Percentiles rank a stretch among this genome's conserved stretches.
These are phyloP conservation scores for Chionis minor DNA, from an alignment of 2,113 vertebrate genomes.

Conservation along the genomic window DNA sequence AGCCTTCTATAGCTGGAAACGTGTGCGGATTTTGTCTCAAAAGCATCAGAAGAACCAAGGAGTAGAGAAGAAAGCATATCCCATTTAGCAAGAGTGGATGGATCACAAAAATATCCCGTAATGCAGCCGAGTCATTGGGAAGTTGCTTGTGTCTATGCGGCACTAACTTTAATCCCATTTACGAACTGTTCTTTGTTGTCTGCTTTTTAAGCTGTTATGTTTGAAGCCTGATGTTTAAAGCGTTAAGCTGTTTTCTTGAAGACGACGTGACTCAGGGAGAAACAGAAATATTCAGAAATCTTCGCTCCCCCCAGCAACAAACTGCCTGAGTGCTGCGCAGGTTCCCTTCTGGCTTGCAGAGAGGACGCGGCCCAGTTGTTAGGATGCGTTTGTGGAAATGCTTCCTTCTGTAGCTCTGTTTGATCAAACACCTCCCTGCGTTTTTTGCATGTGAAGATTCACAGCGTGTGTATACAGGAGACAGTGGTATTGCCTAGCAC, in stretches of 20 bases:
- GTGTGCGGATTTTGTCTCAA: neutral
- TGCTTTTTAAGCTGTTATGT: neutral
- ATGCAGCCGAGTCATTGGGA: neutral
- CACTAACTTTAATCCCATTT: neutral
- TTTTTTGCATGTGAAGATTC: neutral
- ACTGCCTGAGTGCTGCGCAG: neutral
- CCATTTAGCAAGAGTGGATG: neutral
- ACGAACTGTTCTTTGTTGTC: neutral
- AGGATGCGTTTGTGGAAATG: neutral
- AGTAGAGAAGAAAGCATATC: neutral
- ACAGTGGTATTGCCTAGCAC: neutral
- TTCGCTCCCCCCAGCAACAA: neutral
- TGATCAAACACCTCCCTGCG: neutral
- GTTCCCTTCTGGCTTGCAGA: neutral
- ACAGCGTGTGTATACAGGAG: neutral
- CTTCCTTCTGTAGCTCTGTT: neutral
- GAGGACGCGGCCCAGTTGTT: accelerated
- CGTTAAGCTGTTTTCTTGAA: neutral
- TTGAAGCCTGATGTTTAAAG: neutral
- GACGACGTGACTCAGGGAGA: neutral
- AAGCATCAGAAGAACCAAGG: neutral
- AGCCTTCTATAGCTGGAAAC: neutral
- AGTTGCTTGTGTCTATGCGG: neutral
- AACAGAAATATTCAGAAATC: neutral
- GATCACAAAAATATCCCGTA: neutral